A percentile compares a stretch with the other conserved stretches of the same genome.
phyloP scores from a whole-genome alignment of 2,113 vertebrate species.

The Mohoua ochrocephala region DNA sequence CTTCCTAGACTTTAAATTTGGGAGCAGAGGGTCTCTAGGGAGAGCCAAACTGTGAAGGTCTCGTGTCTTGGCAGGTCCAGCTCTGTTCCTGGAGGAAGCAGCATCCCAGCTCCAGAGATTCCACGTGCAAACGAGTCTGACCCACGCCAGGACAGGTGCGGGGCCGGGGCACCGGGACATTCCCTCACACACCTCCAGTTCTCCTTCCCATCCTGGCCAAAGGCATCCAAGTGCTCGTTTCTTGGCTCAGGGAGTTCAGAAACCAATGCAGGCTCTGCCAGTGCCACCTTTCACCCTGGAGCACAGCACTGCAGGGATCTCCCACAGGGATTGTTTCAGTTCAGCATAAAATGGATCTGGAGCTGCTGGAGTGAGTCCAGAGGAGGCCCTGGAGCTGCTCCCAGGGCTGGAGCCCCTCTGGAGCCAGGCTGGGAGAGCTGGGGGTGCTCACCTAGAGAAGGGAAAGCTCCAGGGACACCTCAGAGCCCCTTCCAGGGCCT shows the following conservation, averaged over 20 bases:
- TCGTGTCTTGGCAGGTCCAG: background rate
- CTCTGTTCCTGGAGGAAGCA: background rate
- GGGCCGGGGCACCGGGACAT: background rate
- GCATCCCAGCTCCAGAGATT: background rate
- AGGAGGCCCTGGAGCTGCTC: background rate
- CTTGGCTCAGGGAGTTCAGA: background rate
- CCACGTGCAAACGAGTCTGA: rapidly evolving
- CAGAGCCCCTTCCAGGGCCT: background rate
- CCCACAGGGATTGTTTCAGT: background rate
- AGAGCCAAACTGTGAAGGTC: background rate
- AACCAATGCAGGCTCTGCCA: background rate
- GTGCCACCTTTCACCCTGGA: background rate
- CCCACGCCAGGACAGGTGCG: background rate
- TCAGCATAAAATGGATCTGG: background rate
- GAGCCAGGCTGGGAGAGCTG: background rate
- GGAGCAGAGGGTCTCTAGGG: background rate
- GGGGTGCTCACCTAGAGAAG: background rate
- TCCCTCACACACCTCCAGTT: rapidly evolving
- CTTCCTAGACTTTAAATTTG: background rate
- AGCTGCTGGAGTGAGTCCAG: background rate
- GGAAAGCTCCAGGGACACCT: background rate
- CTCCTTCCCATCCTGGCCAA: background rate
- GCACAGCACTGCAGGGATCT: background rate
- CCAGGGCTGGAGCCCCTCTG: background rate
- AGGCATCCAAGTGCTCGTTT: background rate